These are phyloP conservation scores for Rhopalosiphum nymphaeae DNA, from an alignment of 2,888 invertebrate genomes.

Conservation along the genomic window DNA sequence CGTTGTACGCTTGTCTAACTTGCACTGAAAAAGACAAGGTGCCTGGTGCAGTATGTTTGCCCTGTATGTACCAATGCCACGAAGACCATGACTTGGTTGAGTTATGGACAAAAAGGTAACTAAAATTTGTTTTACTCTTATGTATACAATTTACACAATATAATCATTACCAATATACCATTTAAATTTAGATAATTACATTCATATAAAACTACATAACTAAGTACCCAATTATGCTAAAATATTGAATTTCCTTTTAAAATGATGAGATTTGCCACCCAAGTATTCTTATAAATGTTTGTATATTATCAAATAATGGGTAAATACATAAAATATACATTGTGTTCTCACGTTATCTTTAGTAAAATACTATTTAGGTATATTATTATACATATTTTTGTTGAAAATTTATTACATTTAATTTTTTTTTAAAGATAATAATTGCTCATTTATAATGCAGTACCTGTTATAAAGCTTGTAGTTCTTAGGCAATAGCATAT, in stretches of 20 bases:
- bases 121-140: neutral
- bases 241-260: neutral
- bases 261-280: neutral
- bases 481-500: no score
- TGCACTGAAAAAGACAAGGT: constrained; percentile 80
- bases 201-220: neutral
- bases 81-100: constrained; percentile 96
- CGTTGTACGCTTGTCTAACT: constrained; percentile 93
- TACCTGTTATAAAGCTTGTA: no score
- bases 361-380: no score
- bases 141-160: neutral
- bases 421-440: no score
- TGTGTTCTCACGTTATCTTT: no score
- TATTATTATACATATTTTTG: no score
- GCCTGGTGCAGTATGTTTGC: constrained; percentile 90
- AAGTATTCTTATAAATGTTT: no score
- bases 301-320: no score
- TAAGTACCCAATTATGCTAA: neutral
- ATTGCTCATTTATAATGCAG: no score
- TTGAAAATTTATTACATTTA: no score
- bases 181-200: neutral
- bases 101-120: constrained; percentile 87
- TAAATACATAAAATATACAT: no score
- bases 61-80: constrained; percentile 94
- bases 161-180: neutral